Percentiles rank a stretch among this genome's conserved stretches.
phyloP scores from a whole-genome alignment of 92 coral and sea anemone species.

The Pocillopora meandrina region DNA sequence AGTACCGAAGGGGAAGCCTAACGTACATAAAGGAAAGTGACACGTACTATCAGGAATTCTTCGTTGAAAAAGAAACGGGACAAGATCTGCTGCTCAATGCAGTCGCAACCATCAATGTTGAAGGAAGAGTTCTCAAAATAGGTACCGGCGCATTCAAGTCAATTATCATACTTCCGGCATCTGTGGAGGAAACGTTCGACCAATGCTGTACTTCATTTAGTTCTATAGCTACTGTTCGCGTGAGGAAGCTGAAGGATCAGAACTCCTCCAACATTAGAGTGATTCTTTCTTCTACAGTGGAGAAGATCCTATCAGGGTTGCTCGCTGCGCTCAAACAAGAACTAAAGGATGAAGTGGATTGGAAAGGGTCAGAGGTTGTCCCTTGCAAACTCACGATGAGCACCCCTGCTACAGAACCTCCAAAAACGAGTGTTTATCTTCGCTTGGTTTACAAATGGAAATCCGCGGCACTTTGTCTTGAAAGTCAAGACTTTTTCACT shows the following conservation, averaged over 20 bases:
- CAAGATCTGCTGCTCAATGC: conserved; percentile 7
- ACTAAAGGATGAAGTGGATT: neutral
- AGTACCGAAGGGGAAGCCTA: neutral
- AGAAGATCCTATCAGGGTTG: neutral
- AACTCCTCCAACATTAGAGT: neutral
- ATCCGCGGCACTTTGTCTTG: neutral
- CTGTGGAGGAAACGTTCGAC: neutral
- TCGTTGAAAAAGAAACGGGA: neutral
- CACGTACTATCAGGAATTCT: conserved; percentile 13
- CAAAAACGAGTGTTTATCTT: neutral
- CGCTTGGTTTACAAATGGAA: conserved; percentile 12
- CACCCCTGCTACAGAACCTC: neutral
- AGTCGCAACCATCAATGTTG: neutral
- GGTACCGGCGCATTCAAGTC: neutral
- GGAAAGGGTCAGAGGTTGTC: neutral
- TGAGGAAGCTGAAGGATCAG: neutral
- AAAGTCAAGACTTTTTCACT: neutral
- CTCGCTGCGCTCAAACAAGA: neutral
- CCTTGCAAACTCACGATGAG: conserved; percentile 1
- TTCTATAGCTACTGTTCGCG: neutral
- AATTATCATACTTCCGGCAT: neutral
- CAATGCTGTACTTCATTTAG: neutral
- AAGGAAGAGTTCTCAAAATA: neutral
- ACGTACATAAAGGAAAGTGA: neutral
- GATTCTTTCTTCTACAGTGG: neutral